Evolutionary conservation across 2,888 invertebrate species (phyloP), one percentile per base, ranked within the genome.

Genomic region (Ctenicera cuprea): DNA sequence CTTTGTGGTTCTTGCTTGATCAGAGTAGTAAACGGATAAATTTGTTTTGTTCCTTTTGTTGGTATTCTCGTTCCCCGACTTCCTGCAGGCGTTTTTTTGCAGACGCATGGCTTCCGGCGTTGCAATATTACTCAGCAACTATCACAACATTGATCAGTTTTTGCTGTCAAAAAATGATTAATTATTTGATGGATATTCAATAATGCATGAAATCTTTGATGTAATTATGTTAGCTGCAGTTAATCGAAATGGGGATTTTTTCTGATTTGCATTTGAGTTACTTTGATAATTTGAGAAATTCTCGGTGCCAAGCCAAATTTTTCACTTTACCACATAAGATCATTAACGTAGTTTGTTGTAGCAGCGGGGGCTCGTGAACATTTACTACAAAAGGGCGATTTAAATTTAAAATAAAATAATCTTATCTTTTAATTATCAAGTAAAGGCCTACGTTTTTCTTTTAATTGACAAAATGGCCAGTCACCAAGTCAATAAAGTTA

Each of bases 1-100:
- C 68, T 68, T 63, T 52, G 64, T 45, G 54, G 64, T 73, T 73
- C 67, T 68, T 68, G 69, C 65, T 65, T 65, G 69, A 74, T 74
- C 73, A 59, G 54, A 70, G 41, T 45, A 69, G 73, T 65, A 74
- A 74, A 69, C 64, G 73, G 70, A 70, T 70, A 74, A 68, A 70
- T 74, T 72, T 65, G 69, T 70, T 70, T 65, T 65, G 50, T 70
- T 70, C 50, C 52, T 69, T 74, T 74, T 65, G 52, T 50, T 68
- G 18, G 65, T 65, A 70, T 74, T 65, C 54, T 65, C 64, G 65
- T 70, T 66, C 69, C 70, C 63, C 70, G 70, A 65, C 69, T 70
- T 74, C 65, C 70, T 70, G 69, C 14, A 59, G 57, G 62, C 50
- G 20, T 59, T 69, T 74, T 74, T 74, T 69, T 74, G 69, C 59